phyloP scores from a whole-genome alignment of 2,113 vertebrate species.

The Hyperoodon ampullatus region DNA sequence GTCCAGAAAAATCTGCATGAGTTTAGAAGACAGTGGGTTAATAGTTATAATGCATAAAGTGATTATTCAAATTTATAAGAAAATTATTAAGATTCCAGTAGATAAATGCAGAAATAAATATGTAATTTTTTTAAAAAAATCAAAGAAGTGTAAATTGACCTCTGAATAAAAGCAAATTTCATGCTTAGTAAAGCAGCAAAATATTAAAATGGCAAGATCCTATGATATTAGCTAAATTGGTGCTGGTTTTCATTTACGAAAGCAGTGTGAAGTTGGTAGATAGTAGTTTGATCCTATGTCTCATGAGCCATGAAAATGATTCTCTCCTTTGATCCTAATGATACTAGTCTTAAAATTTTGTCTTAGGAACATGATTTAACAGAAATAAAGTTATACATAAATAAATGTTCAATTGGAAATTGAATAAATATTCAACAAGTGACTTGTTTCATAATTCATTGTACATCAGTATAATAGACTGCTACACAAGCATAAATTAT shows the following conservation, averaged over 20 bases:
- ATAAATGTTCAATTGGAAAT: not conserved
- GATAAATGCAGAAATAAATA: not conserved
- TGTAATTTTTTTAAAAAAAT: not conserved
- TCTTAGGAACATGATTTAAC: constrained; percentile 14
- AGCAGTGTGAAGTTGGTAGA: not conserved
- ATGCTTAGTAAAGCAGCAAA: constrained; percentile 21
- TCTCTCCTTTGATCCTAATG: not conserved
- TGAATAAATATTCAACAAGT: not conserved
- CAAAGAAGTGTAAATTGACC: not conserved
- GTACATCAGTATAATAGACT: not conserved
- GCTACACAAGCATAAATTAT: not conserved
- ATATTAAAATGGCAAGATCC: not conserved
- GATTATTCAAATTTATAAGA: not conserved
- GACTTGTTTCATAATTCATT: not conserved
- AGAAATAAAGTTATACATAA: not conserved
- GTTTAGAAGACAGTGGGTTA: constrained; percentile 16
- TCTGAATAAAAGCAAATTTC: not conserved
- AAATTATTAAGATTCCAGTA: not conserved
- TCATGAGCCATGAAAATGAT: not conserved
- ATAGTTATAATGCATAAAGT: not conserved
- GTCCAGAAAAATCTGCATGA: not conserved
- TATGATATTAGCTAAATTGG: not conserved
- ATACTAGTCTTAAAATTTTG: not conserved
- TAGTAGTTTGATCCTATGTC: not conserved
- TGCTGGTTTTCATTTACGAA: not conserved